Conservation (phyloP, 2,113 vertebrate genomes). For the Pelusios castaneus region DNA sequence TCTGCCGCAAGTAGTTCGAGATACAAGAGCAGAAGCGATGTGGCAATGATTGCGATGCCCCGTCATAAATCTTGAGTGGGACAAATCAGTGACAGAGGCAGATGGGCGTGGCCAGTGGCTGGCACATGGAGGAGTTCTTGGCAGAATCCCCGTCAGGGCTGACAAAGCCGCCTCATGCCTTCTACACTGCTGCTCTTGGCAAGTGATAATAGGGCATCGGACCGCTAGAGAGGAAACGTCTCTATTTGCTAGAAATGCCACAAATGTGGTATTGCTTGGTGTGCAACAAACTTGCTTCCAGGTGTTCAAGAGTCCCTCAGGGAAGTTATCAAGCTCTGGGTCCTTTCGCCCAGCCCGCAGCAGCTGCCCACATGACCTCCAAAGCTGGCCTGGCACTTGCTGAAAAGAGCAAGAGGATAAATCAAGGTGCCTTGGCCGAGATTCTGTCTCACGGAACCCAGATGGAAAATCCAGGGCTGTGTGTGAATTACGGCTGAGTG, state of each 20-base stretch:
- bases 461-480: background rate
- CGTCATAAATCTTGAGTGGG: rapidly evolving
- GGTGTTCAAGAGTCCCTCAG: background rate
- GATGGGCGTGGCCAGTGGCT: background rate
- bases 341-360: conserved; percentile 19
- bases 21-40: background rate
- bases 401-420: conserved; percentile 31
- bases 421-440: background rate
- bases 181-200: conserved; percentile 6
- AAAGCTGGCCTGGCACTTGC: background rate
- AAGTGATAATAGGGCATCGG: conserved; percentile 31
- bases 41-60: background rate
- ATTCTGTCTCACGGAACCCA: background rate
- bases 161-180: background rate
- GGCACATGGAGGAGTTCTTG: conserved; percentile 21
- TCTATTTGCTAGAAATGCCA: conserved; percentile 30
- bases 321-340: background rate
- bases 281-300: background rate
- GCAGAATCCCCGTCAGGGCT: rapidly evolving
- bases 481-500: background rate
- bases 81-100: background rate
- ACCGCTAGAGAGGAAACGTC: conserved; percentile 45
- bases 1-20: background rate
- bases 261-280: background rate
- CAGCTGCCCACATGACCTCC: background rate